Evolutionary conservation across 2,113 vertebrate genomes (phyloP).

Genomic region (Lota lota): DNA sequence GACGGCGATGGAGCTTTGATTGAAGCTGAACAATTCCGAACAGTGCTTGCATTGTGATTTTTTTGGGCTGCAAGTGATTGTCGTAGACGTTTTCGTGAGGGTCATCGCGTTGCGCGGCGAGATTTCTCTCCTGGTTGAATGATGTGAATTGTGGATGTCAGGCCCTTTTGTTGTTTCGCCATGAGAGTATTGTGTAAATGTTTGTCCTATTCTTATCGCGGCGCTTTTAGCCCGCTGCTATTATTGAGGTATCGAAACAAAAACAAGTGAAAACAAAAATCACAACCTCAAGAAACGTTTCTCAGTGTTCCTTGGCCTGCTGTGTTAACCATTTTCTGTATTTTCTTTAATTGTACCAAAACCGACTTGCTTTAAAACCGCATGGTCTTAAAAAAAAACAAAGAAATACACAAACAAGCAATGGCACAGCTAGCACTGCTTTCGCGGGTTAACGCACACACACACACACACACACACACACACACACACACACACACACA

Average conservation of each 20-base stretch:
- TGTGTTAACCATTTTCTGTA: conserved; percentile 45
- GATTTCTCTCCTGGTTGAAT: conserved; percentile 14
- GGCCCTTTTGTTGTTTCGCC: conserved; percentile 35
- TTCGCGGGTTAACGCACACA: conserved; percentile 22
- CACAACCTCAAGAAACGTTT: conserved; percentile 33
- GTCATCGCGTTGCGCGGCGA: conserved; percentile 32
- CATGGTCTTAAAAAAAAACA: conserved; percentile 33
- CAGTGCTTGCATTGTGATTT: background rate
- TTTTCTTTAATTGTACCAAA: conserved; percentile 52
- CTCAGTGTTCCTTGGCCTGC: conserved; percentile 25
- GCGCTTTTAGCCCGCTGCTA: background rate
- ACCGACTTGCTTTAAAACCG: conserved; percentile 44
- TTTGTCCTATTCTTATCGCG: conserved; percentile 15
- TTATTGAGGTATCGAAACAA: background rate
- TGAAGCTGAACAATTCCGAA: background rate
- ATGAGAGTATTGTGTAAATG: conserved; percentile 31
- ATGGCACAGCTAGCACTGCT: conserved; percentile 23
- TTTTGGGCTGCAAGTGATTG: background rate
- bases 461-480: conserved; percentile 19
- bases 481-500: conserved; percentile 16
- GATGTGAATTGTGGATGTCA: conserved; percentile 49
- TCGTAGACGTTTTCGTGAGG: background rate
- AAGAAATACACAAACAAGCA: conserved; percentile 26
- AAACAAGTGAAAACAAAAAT: conserved; percentile 9
- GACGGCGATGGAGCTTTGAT: too few relatives aligned